These are phyloP conservation scores for Cantharis lateralis DNA, from an alignment of 2,888 invertebrate genomes.

Conservation along the genomic window DNA sequence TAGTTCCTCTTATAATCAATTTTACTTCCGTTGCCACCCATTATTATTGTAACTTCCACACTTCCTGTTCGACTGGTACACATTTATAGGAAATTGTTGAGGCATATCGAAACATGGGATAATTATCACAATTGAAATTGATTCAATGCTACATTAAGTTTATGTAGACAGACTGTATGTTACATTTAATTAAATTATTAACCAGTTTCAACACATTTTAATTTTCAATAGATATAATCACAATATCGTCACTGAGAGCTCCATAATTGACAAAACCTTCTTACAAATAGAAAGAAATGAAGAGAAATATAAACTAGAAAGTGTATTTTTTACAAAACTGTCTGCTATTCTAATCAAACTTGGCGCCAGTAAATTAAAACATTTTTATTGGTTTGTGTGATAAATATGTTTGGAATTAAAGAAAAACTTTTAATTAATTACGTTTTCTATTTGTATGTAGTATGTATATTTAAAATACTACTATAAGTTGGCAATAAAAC, in stretches of 20 bases:
- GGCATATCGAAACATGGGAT: not conserved
- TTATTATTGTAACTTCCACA: not conserved
- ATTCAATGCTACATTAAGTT: not conserved
- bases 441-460: not conserved
- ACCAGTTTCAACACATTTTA: not conserved
- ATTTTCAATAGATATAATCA: not conserved
- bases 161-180: not conserved
- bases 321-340: not conserved
- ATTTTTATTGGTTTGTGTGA: not conserved
- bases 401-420: not conserved
- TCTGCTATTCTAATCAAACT: conserved; percentile 13
- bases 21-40: not conserved
- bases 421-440: not conserved
- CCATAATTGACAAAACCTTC: not conserved
- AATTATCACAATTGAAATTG: not conserved
- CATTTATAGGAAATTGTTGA: not conserved
- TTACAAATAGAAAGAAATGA: not conserved
- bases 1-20: not conserved
- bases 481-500: no score
- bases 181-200: not conserved
- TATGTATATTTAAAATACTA: not conserved
- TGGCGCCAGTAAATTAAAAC: conserved; percentile 10
- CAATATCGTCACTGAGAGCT: not conserved
- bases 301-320: not conserved
- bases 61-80: not conserved